These are phyloP conservation scores for Tangara arthus DNA, from an alignment of 2,797 vertebrate genomes.

Conservation along the genomic window DNA sequence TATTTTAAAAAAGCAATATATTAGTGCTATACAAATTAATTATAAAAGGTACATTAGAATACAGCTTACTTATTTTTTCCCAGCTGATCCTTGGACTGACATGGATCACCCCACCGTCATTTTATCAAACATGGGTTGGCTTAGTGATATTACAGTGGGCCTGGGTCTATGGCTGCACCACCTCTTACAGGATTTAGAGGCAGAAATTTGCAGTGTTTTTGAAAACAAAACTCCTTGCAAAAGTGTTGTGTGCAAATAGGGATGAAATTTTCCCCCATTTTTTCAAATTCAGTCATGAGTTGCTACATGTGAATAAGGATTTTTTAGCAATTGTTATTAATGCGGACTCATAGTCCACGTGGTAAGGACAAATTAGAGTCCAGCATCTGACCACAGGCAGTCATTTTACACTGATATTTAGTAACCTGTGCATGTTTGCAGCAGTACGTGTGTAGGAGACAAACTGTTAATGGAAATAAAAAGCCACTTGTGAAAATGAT, in stretches of 20 bases:
- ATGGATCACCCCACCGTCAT: neutral
- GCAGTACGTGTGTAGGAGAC: neutral
- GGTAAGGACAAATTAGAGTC: neutral
- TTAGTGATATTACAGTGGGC: neutral
- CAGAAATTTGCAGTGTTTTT: neutral
- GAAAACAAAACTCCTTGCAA: neutral
- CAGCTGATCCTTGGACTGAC: neutral
- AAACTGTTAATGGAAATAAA: slow-evolving; percentile 11
- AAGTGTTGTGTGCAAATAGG: neutral
- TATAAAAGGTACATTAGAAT: neutral
- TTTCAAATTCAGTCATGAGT: neutral
- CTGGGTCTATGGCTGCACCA: neutral
- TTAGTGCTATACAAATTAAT: neutral
- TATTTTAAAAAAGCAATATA: fast-evolving
- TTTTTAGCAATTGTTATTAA: neutral
- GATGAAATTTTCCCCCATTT: fast-evolving
- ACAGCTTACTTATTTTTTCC: neutral
- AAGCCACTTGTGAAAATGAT: neutral
- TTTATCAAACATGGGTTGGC: neutral
- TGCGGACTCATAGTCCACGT: neutral
- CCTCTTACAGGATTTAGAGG: neutral
- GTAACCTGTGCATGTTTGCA: neutral
- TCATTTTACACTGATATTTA: neutral
- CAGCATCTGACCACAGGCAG: neutral
- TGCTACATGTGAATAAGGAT: neutral